A percentile compares a stretch with the other conserved stretches of the same genome.
Conservation (phyloP, 2,797 vertebrate genomes). For the Crenichthys baileyi region DNA sequence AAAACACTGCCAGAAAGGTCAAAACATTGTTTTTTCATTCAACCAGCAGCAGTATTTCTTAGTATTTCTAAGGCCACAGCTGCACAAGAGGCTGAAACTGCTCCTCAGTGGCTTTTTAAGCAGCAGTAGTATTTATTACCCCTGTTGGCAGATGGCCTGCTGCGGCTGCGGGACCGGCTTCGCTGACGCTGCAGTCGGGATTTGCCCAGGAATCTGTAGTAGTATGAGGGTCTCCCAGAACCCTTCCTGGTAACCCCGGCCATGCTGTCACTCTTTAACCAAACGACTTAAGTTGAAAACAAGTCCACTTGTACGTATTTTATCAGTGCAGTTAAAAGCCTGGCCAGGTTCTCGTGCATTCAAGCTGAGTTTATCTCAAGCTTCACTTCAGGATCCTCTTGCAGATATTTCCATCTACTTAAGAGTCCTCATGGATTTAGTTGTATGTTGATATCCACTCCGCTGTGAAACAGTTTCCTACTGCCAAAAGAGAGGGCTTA, state of each 20-base stretch:
- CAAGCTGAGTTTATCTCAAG: conserved; percentile 20
- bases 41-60: conserved; percentile 1
- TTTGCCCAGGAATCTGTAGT: conserved; percentile 95
- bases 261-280: conserved; percentile 77
- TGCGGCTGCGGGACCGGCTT: conserved; percentile 95
- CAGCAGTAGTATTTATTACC: conserved; percentile 80
- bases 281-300: conserved; percentile 7
- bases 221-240: conserved; percentile 93
- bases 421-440: conserved; percentile 31
- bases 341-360: conserved; percentile 28
- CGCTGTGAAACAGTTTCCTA: conserved; percentile 35
- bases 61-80: not conserved
- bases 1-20: not conserved
- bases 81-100: conserved; percentile 9
- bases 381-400: conserved; percentile 35
- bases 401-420: conserved; percentile 26
- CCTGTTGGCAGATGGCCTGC: conserved; percentile 85
- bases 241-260: conserved; percentile 92
- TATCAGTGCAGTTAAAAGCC: conserved; percentile 37
- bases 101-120: conserved; percentile 31
- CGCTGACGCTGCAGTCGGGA: conserved; percentile 95
- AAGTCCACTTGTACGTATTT: conserved; percentile 14
- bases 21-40: not conserved
- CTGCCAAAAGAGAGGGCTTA: conserved; percentile 22
- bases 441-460: conserved; percentile 31